These are phyloP conservation scores for Cerastis leucographa DNA, from an alignment of 2,888 invertebrate species.

Conservation along the genomic window DNA sequence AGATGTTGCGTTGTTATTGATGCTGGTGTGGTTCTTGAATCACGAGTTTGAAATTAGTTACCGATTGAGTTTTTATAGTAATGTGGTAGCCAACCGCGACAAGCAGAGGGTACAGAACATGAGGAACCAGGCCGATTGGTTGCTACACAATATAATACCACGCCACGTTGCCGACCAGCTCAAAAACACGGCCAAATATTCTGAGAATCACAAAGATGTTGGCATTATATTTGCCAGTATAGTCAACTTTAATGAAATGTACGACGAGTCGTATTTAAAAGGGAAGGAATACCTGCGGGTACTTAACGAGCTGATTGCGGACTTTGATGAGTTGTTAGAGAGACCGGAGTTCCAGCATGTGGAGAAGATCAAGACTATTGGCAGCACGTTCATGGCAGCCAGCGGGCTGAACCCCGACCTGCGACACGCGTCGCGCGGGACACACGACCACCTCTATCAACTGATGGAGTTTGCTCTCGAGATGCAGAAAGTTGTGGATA, in stretches of 20 bases:
- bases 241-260: conserved; percentile 99
- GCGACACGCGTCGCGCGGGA: conserved; percentile 92
- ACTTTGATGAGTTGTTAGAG: conserved; percentile 98
- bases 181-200: conserved; percentile 98
- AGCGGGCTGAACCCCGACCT: conserved; percentile 97
- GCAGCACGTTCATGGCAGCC: conserved; percentile 99
- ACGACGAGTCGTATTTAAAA: conserved; percentile 98
- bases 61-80: conserved; percentile 97
- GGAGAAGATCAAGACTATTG: conserved; percentile 99
- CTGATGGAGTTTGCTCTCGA: conserved; percentile 98
- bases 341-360: conserved; percentile 95
- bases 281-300: conserved; percentile 98
- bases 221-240: conserved; percentile 99
- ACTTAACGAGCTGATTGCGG: conserved; percentile 98
- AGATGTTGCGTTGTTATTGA: conserved; percentile 94
- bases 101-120: conserved; percentile 97
- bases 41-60: conserved; percentile 99
- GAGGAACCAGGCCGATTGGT: conserved; percentile 99
- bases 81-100: conserved; percentile 96
- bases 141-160: conserved; percentile 99
- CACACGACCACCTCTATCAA: conserved; percentile 95
- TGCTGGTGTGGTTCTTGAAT: conserved; percentile 98
- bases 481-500: conserved; percentile 96
- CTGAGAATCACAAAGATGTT: conserved; percentile 97
- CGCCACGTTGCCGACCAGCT: conserved; percentile 98